phyloP scores from a whole-genome alignment of 2,113 vertebrate species.

The Meriones unguiculatus region DNA sequence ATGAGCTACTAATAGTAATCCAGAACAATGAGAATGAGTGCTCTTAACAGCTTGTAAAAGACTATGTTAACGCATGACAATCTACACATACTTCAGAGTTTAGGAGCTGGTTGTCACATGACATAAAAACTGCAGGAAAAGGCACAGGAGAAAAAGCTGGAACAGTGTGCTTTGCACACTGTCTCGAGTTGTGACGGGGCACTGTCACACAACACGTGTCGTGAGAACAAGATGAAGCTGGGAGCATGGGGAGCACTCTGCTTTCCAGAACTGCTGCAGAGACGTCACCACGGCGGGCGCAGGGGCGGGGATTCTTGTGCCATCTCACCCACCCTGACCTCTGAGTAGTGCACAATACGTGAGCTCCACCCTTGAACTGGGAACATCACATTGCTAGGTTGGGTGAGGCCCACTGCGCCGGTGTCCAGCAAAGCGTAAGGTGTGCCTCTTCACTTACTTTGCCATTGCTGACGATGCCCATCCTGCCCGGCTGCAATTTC shows the following conservation, averaged over 20 bases:
- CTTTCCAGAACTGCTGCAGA: rapidly evolving
- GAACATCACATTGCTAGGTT: background rate
- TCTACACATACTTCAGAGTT: slow-evolving; percentile 10
- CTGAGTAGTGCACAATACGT: background rate
- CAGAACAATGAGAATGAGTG: background rate
- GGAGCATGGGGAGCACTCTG: background rate
- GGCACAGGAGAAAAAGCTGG: background rate
- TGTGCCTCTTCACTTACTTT: slow-evolving; percentile 89
- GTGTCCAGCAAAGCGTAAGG: background rate
- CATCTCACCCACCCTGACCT: background rate
- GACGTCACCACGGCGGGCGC: rapidly evolving
- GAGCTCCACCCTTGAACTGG: background rate
- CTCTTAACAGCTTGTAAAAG: slow-evolving; percentile 9
- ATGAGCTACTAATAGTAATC: background rate
- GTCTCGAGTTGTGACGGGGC: background rate
- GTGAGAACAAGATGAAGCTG: background rate
- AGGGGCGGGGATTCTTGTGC: background rate
- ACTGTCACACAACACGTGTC: background rate
- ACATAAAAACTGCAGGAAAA: background rate
- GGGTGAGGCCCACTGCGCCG: background rate
- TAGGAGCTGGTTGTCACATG: background rate
- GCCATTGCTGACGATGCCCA: slow-evolving; percentile 94
- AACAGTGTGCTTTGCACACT: background rate
- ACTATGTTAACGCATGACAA: background rate
- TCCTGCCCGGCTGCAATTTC: slow-evolving; percentile 92